These are phyloP conservation scores for Myopa testacea DNA, from an alignment of 2,888 invertebrate genomes.

Conservation along the genomic window DNA sequence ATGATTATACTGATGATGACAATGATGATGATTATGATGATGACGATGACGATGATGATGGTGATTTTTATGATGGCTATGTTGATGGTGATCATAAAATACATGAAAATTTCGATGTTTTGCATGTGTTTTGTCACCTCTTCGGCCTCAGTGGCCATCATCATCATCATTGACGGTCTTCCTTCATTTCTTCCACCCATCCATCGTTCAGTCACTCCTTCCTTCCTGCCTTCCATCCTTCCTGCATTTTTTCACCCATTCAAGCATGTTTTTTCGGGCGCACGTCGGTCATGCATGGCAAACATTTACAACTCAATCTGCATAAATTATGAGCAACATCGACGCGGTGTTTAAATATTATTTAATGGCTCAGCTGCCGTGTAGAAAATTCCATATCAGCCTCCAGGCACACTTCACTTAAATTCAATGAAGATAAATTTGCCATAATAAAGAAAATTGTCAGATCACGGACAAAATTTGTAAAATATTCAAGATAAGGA, in stretches of 20 bases:
- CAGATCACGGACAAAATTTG: background rate
- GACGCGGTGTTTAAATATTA: constrained; percentile 4
- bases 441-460: constrained; percentile 16
- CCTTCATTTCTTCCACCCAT: background rate
- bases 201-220: background rate
- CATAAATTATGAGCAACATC: constrained; percentile 34
- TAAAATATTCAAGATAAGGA: too few species aligned
- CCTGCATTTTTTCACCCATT: background rate
- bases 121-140: constrained; percentile 49
- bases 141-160: background rate
- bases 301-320: constrained; percentile 37
- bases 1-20: too few species aligned
- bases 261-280: background rate
- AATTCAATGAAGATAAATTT: constrained; percentile 11
- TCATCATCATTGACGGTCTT: too few species aligned
- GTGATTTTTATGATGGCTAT: too few species aligned
- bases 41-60: too few species aligned
- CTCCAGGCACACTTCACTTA: constrained; percentile 22
- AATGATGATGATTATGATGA: too few species aligned
- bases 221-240: background rate
- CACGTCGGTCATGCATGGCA: constrained; percentile 31
- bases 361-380: background rate
- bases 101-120: constrained; percentile 30
- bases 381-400: constrained; percentile 10
- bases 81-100: too few species aligned